Evolutionary conservation across 2,888 invertebrate species (phyloP).

Genomic region (Aspidiotus rigidus): DNA sequence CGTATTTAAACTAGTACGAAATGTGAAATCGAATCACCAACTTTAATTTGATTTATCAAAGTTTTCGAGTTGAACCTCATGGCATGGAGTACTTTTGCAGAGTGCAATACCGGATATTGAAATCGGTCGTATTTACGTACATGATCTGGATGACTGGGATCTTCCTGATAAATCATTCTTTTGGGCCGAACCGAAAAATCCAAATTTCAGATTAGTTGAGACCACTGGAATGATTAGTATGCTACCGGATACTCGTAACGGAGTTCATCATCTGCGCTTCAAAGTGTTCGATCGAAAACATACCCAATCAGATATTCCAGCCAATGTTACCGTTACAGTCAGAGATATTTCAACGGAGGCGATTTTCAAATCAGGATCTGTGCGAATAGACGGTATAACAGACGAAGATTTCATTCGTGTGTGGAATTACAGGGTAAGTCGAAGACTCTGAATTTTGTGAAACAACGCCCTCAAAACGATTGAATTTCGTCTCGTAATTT

Average conservation of each 20-base stretch:
- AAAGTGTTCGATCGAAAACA: constrained; percentile 90
- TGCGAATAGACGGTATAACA: constrained; percentile 83
- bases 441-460: not conserved
- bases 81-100: constrained; percentile 44
- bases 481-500: not conserved
- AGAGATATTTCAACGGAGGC: constrained; percentile 93
- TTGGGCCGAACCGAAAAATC: constrained; percentile 80
- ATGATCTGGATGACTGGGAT: constrained; percentile 98
- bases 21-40: too few species aligned
- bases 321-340: constrained; percentile 91
- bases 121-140: constrained; percentile 91
- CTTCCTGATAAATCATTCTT: constrained; percentile 93
- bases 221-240: constrained; percentile 93
- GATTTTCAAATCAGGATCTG: constrained; percentile 88
- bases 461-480: not conserved
- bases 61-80: too few species aligned
- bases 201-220: constrained; percentile 77
- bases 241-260: constrained; percentile 84
- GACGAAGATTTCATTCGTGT: constrained; percentile 94
- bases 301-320: constrained; percentile 87
- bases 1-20: too few species aligned
- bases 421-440: constrained; percentile 69
- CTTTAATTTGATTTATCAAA: too few species aligned
- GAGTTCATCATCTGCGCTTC: constrained; percentile 61
- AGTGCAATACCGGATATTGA: constrained; percentile 81